Evolutionary conservation across 2,113 vertebrate species (phyloP).

Genomic region (Heterocephalus glaber): DNA sequence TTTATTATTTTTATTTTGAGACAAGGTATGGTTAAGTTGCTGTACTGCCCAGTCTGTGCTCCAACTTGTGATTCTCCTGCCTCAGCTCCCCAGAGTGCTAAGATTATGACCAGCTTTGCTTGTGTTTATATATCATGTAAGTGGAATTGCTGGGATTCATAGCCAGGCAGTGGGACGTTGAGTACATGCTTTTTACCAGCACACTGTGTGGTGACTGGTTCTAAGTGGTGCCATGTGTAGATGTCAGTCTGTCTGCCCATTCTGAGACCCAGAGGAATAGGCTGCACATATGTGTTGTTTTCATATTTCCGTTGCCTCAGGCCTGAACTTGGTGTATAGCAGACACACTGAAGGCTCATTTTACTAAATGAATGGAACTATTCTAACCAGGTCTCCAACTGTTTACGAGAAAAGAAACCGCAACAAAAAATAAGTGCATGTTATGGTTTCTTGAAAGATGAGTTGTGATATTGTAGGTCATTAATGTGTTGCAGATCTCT

Average conservation of each 20-base stretch:
- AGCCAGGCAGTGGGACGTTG: neutral
- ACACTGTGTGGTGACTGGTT: too few relatives aligned
- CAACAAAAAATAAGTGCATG: neutral
- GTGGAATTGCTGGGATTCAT: neutral
- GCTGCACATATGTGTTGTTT: neutral
- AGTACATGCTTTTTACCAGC: neutral
- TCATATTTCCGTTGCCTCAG: accelerated
- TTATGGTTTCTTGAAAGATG: neutral
- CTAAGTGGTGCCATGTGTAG: accelerated
- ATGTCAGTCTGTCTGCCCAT: accelerated
- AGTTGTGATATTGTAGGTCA: neutral
- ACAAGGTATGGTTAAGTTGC: neutral
- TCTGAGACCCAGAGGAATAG: neutral
- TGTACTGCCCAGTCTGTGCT: neutral
- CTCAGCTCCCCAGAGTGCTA: neutral
- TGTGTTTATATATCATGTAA: neutral
- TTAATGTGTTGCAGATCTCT: neutral
- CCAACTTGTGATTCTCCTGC: neutral
- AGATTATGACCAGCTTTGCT: neutral
- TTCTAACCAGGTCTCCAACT: neutral
- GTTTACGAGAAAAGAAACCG: neutral
- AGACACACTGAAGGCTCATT: neutral
- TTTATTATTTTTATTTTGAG: neutral
- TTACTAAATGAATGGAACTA: neutral
- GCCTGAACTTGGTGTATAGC: too few relatives aligned